Percentiles rank a stretch among this genome's conserved stretches.
These are phyloP conservation scores for Pseudopipra pipra DNA, from an alignment of 2,113 vertebrate genomes.

Conservation along the genomic window DNA sequence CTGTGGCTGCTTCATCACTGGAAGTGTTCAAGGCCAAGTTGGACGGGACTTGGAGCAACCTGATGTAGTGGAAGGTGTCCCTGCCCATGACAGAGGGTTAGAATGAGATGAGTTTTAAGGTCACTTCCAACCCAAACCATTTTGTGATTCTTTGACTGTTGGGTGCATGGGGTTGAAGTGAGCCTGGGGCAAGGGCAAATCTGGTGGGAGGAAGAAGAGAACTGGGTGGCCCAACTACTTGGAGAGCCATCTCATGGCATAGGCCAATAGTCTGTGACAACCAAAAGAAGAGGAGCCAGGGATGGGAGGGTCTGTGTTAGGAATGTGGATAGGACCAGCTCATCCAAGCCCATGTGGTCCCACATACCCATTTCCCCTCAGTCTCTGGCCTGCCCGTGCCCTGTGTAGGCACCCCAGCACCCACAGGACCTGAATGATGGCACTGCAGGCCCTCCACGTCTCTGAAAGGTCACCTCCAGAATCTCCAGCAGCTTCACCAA, in stretches of 20 bases:
- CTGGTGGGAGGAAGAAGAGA: background rate
- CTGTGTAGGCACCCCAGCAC: background rate
- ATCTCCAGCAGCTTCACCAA: background rate
- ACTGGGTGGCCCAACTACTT: background rate
- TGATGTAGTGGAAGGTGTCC: background rate
- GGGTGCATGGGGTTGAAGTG: background rate
- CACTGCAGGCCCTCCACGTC: background rate
- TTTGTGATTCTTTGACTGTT: background rate
- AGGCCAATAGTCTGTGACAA: background rate
- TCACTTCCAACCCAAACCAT: background rate
- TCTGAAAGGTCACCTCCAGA: background rate
- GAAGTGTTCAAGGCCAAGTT: background rate
- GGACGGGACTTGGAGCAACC: background rate
- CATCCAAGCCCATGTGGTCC: background rate
- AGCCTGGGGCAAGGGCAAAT: background rate
- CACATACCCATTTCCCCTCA: background rate
- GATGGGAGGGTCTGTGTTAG: background rate
- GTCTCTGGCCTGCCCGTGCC: background rate
- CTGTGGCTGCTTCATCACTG: background rate
- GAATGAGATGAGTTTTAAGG: background rate
- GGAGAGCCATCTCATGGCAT: background rate
- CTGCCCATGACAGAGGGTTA: background rate
- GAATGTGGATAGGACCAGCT: background rate
- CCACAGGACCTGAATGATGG: background rate
- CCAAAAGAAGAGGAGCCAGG: background rate